Evolutionary conservation across 2,888 invertebrate species (phyloP), one percentile per base, ranked within the genome.

Genomic region (Hypolimnas misippus): DNA sequence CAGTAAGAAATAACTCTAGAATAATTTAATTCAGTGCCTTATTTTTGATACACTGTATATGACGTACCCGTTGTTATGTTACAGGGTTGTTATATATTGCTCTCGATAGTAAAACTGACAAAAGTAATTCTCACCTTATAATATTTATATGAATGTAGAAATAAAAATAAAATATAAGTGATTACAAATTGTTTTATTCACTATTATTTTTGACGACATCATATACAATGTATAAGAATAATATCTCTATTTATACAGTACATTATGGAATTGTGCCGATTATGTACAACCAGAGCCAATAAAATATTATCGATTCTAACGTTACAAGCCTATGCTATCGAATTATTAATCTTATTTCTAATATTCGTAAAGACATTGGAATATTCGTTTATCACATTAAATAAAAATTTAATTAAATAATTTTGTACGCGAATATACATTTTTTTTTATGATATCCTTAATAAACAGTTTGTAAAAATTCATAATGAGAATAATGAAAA

Each of bases 211-310:
- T n/a, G n/a, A 63, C 58, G 49, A 61, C 56, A 59, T 21, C 38
- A 51, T 66, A 65, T 63, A 64, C 51, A 65, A 57, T 62, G 69
- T 70, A 70, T 62, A 72, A 69, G 69, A 70, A 68, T 52, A 52
- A 31, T 64, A 69, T 65, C 61, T 58, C 31, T 53, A 49, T 62
- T 52, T 57, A 65, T 67, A 59, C 56, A 63, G n/a, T 42, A 52
- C 51, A 57, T 38, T 38, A 33, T 52, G 60, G 49, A 58, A 59
- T 35, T 59, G 55, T 51, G 59, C 62, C 33, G 38, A 35, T n/a
- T 52, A 52, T 35, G 51, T 58, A 58, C 58, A 52, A 7, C 8
- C 49, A 49, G 42, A 17, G 8, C 4, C 14, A 42, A 42, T 0
- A 42, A 8, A 19, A 3, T 8, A 8, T 14, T 42, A n/a, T 40